Base-by-base conservation (phyloP, 1,140 invertebrate species). In the Drosophila sp. region DNA sequence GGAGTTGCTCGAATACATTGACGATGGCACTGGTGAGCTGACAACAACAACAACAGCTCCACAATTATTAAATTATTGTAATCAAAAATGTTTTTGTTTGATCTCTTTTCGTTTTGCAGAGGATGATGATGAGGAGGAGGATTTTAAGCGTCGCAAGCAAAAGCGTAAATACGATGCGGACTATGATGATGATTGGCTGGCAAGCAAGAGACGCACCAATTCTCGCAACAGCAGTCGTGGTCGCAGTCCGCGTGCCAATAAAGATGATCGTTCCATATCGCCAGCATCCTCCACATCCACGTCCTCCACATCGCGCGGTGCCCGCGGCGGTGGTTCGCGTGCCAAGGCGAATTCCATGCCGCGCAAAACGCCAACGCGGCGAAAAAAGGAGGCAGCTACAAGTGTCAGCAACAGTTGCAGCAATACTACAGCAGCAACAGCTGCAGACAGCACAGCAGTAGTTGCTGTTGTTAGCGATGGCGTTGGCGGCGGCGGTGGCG, bases 151-250 rank as follows among this genome's bases (percentile, higher is more conserved):
- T 21, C 81, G 91, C 25, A 82, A 82, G 27, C 76, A 80, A 34
- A 91, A 90, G 76, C 84, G 90, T 25, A 82, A 76, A 70, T 78
- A 82, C 34, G 91, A 92, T 57, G 82, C 90, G 29, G 91, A 92
- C 32, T 92, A 92, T 40, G 91, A 92, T 58, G 91, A 92, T 45
- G 91, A 92, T 51, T 92, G 91, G 91, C 71, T 90, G 51, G 62
- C 73, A 5, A 89, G 77, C 38, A 78, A 87, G 40, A 72, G 81
- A 3, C 81, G 81, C 21, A 67, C 69, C 0, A 75, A 54, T 41
- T 87, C 87, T 27, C 73, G 89, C 2, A 89, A 90, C 46, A 89
- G 78, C 64, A 78, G 72, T 51, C 91, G 86, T 2, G 90, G 84
- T 25, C 87, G 90, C 25, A 89, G 76, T 76, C 54, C 87, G 13